Conservation (phyloP, 2,797 vertebrate species). For the Sarcophilus harrisii region DNA sequence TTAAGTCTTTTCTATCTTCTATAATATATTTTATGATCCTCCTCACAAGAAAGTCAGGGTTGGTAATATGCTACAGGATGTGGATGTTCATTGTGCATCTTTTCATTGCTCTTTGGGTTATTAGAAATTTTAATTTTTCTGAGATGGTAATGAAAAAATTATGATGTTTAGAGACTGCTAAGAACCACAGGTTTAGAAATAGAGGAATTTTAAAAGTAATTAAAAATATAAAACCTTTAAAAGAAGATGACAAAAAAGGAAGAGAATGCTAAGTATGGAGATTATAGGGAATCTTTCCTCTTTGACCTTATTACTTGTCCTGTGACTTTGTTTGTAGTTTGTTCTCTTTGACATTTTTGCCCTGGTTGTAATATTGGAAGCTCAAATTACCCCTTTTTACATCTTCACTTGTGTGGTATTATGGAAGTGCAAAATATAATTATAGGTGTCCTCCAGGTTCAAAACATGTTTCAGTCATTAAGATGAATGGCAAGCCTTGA, state of each 20-base stretch:
- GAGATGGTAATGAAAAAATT: neutral
- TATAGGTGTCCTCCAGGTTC: slow-evolving; percentile 62
- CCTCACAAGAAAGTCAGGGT: neutral
- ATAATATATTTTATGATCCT: neutral
- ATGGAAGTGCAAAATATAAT: slow-evolving; percentile 65
- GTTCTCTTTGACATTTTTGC: neutral
- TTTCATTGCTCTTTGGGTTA: neutral
- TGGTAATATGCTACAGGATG: neutral
- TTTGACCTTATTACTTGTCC: neutral
- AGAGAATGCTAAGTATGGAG: neutral
- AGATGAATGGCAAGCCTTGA: slow-evolving; percentile 76
- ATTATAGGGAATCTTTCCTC: neutral
- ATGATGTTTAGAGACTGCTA: neutral
- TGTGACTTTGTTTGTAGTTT: neutral
- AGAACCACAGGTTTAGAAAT: neutral
- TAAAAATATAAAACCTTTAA: neutral
- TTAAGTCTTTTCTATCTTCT: too few species aligned
- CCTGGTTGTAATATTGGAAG: slow-evolving; percentile 47
- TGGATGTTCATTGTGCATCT: neutral
- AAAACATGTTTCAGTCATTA: slow-evolving; percentile 73
- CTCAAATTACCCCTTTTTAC: slow-evolving; percentile 32
- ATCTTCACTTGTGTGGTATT: slow-evolving; percentile 50
- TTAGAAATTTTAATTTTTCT: neutral
- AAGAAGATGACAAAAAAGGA: neutral
- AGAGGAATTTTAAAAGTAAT: neutral